These are phyloP conservation scores for Oxytorus armatus DNA, from an alignment of 2,888 invertebrate genomes.

Conservation along the genomic window DNA sequence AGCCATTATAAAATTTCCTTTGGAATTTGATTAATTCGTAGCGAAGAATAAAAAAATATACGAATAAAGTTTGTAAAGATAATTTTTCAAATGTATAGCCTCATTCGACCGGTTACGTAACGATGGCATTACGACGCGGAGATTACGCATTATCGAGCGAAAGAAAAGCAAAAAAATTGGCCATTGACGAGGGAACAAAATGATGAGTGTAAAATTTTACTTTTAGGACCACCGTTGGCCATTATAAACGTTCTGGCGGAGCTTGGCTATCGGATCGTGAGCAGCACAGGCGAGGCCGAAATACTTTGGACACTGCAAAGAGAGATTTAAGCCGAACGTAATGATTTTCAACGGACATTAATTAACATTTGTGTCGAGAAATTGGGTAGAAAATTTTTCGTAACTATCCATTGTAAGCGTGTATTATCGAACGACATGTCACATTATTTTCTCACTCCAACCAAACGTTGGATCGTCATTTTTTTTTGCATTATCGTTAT, in stretches of 20 bases:
- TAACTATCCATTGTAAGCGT: conserved; percentile 14
- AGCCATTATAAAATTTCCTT: too few relatives aligned
- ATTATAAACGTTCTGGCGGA: conserved; percentile 91
- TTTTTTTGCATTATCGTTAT: not conserved
- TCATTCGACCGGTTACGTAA: too few relatives aligned
- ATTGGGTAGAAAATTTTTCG: conserved; percentile 12
- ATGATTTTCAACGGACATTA: conserved; percentile 35
- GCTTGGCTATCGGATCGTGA: conserved; percentile 91
- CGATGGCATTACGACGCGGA: too few relatives aligned
- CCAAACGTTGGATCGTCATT: not conserved
- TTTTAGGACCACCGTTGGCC: conserved; percentile 87
- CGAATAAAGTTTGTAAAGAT: too few relatives aligned
- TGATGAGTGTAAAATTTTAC: conserved; percentile 59
- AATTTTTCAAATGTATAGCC: too few relatives aligned
- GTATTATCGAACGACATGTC: conserved; percentile 36
- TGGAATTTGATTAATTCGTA: too few relatives aligned
- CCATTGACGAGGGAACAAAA: conserved; percentile 20
- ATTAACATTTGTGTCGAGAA: conserved; percentile 38
- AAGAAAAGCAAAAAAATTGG: not conserved
- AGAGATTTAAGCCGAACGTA: conserved; percentile 86
- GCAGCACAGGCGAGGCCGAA: conserved; percentile 92
- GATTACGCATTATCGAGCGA: too few relatives aligned
- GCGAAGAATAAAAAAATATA: too few relatives aligned
- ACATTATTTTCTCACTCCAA: conserved; percentile 18
- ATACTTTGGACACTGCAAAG: conserved; percentile 94